Evolutionary conservation across 1,140 invertebrate genomes (phyloP), one percentile per base, ranked within the genome.

Genomic region (Drosophila micromelanica): DNA sequence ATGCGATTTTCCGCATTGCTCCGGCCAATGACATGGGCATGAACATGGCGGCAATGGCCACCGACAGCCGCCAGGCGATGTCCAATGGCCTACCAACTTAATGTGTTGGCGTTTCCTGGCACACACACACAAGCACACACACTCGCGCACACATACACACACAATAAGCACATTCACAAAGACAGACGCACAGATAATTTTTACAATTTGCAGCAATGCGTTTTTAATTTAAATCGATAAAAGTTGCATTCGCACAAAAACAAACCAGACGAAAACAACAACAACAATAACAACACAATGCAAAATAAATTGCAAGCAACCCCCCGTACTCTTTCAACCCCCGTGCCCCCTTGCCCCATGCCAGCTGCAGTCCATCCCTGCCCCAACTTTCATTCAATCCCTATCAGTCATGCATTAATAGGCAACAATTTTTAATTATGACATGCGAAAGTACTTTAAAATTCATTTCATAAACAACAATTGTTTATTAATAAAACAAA

Each of bases 201-300:
- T 87, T 86, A 86, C 82, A 86, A 86, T 86, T 86, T 86, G 82
- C 82, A 78, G 82, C 82, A 86, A 86, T 89, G 81, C 81, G 81
- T 86, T 89, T 89, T 86, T 86, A 86, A 86, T 86, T 86, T 87
- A 86, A 86, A 86, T 86, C 82, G 82, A 86, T 86, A 86, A 86
- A 87, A 86, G 78, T 87, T 86, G 75, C 82, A 87, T 80, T 86
- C 68, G 71, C 78, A 87, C 80, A 85, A 87, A 80, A 72, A 80
- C 69, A 80, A 74, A 70, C 71, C 56, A 62, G 71, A 73, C 49
- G 59, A 71, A 60, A 81, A 54, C 72, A 73, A 54, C 30, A 73
- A 54, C 30, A 64, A 49, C 59, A 77, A 56, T 63, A 80, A 61
- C 60, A 77, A 40, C 48, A 85, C 77, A 86, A 81, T 78, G 74